These are phyloP conservation scores for Ommatoiulus sabulosus DNA, from an alignment of 2,888 invertebrate genomes.

Conservation along the genomic window DNA sequence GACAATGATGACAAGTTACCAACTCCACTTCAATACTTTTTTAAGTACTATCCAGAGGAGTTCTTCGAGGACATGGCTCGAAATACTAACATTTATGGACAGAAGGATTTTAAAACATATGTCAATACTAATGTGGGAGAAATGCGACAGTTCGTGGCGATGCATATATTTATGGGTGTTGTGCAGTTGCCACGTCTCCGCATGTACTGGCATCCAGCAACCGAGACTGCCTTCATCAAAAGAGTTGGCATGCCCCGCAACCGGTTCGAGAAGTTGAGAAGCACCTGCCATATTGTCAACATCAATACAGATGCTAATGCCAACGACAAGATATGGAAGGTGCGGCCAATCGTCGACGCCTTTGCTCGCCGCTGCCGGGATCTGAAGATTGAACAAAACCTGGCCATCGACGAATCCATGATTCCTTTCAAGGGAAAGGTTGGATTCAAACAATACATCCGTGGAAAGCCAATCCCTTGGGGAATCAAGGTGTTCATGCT, in stretches of 20 bases:
- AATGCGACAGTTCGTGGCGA: too few species aligned
- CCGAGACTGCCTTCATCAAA: neutral
- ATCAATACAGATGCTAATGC: neutral
- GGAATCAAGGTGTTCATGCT: neutral
- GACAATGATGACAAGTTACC: neutral
- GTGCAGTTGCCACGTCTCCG: neutral
- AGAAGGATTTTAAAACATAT: neutral
- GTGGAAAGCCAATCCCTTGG: neutral
- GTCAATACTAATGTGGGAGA: neutral
- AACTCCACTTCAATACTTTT: neutral
- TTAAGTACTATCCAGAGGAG: neutral
- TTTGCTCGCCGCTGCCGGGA: neutral
- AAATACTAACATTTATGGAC: neutral
- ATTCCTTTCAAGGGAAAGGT: constrained; percentile 49
- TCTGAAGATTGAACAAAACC: neutral
- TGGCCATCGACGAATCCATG: constrained; percentile 7
- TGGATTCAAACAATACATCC: neutral
- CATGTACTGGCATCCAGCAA: neutral
- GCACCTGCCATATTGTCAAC: neutral
- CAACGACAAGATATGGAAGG: neutral
- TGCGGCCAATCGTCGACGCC: neutral
- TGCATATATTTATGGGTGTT: neutral
- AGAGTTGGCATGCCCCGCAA: neutral
- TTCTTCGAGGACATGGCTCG: neutral
- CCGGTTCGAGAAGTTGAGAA: neutral